phyloP scores from a whole-genome alignment of 2,797 vertebrate species.

The Lepus townsendii region DNA sequence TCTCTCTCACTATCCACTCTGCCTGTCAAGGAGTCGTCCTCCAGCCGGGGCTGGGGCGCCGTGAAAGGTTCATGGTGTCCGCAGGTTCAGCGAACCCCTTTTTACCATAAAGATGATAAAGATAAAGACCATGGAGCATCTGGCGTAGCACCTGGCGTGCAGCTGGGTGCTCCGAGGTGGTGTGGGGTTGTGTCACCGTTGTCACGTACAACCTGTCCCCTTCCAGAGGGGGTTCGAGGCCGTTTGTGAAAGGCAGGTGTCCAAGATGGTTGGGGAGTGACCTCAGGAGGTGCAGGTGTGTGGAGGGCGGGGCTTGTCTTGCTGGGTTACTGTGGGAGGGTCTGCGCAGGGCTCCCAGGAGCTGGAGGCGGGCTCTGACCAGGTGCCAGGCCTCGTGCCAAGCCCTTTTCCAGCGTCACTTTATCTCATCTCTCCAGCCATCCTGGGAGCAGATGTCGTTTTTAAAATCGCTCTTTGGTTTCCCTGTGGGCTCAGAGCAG shows the following conservation, averaged over 20 bases:
- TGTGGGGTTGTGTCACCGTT: background rate
- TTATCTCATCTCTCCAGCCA: background rate
- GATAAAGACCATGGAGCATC: too few relatives aligned
- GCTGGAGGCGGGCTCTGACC: background rate
- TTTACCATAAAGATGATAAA: background rate
- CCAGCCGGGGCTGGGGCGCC: background rate
- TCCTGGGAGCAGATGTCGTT: background rate
- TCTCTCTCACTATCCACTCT: too few relatives aligned
- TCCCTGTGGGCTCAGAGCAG: rapidly evolving
- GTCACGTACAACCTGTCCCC: background rate
- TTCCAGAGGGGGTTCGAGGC: background rate
- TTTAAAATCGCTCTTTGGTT: background rate
- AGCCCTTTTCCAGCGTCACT: background rate
- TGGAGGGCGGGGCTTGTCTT: background rate
- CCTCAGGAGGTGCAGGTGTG: background rate
- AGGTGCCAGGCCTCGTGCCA: background rate
- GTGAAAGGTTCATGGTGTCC: background rate
- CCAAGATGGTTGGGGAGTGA: background rate
- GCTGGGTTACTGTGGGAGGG: background rate
- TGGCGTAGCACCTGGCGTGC: too few relatives aligned
- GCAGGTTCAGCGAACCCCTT: background rate
- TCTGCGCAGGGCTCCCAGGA: background rate
- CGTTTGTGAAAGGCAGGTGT: background rate
- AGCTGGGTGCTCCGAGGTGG: background rate
- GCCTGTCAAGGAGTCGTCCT: background rate